A percentile compares a stretch with the other conserved stretches of the same genome.
Evolutionary conservation across 2,888 invertebrate species (phyloP).

Genomic region (Bruchidius siliquastri): DNA sequence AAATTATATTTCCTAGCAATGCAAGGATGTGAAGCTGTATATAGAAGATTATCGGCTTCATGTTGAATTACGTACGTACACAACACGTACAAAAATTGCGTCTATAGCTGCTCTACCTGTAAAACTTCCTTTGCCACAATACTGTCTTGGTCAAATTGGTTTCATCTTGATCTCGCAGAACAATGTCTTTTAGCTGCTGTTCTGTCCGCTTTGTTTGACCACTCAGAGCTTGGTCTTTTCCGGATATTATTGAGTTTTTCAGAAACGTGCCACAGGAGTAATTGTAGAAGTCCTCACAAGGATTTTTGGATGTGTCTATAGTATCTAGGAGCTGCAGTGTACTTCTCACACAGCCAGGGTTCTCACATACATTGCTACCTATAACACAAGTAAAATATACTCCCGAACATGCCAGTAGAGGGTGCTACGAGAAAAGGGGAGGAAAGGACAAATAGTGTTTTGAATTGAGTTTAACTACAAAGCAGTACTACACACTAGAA

Average conservation of each 20-base stretch:
- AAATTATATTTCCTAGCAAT: no score
- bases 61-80: no score
- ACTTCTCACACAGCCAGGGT: slow-evolving; percentile 69
- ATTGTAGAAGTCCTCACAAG: slow-evolving; percentile 74
- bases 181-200: slow-evolving; percentile 24
- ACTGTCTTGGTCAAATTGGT: slow-evolving; percentile 18
- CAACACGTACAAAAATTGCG: no score
- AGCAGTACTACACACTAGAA: no score
- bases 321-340: slow-evolving; percentile 62
- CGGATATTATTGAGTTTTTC: slow-evolving; percentile 13
- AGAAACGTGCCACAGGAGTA: slow-evolving; percentile 69
- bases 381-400: no score
- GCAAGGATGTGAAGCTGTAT: no score
- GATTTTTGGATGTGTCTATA: slow-evolving; percentile 63
- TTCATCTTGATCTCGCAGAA: slow-evolving; percentile 20
- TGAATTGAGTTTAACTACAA: no score
- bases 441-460: no score
- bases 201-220: slow-evolving; percentile 17
- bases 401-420: no score
- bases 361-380: slow-evolving; percentile 38
- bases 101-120: slow-evolving; percentile 12
- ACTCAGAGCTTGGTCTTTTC: slow-evolving; percentile 13
- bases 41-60: no score
- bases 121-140: slow-evolving; percentile 25
- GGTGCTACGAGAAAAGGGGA: no score